These are phyloP conservation scores for Panthera leo DNA, from an alignment of 2,113 vertebrate genomes.

Conservation along the genomic window DNA sequence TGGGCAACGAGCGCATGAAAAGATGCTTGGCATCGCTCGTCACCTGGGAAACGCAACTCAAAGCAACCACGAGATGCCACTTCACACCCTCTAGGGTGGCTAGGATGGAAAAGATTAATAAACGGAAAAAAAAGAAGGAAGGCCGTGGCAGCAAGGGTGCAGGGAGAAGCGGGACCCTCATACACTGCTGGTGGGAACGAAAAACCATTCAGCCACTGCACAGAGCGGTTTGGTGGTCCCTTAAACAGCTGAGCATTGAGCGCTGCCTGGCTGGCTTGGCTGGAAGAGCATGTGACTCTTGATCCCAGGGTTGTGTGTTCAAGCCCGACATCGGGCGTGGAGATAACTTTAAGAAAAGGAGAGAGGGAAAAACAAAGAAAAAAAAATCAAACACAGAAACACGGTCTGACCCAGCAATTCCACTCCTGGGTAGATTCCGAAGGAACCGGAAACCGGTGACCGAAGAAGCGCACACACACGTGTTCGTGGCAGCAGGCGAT, in stretches of 20 bases:
- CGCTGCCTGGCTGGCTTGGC: neutral
- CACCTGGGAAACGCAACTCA: neutral
- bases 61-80: neutral
- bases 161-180: neutral
- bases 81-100: neutral
- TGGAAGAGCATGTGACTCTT: neutral
- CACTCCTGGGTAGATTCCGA: neutral
- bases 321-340: rapidly evolving
- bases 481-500: neutral
- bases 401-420: neutral
- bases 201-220: neutral
- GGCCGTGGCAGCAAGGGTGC: neutral
- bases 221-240: neutral
- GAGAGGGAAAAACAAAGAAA: neutral
- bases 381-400: neutral
- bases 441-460: neutral
- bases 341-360: neutral
- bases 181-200: neutral
- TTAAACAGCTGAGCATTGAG: neutral
- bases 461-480: neutral
- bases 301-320: neutral
- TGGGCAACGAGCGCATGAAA: neutral
- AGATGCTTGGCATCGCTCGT: neutral
- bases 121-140: neutral
- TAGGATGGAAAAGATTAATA: neutral